These are phyloP conservation scores for Dasypus novemcinctus DNA, from an alignment of 2,113 vertebrate species.

Conservation along the genomic window DNA sequence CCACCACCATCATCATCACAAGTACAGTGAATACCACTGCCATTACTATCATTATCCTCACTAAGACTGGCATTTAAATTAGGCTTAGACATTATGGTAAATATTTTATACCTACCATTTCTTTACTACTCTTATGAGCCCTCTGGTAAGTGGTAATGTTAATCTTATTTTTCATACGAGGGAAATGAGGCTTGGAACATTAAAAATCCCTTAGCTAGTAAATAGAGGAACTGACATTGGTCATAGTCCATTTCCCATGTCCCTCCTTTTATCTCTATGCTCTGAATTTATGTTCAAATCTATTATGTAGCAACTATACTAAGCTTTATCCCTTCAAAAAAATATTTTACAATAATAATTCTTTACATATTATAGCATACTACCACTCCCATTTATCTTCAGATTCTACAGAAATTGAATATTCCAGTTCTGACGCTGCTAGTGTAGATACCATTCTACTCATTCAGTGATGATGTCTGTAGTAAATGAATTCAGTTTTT, in stretches of 20 bases:
- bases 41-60: too few relatives aligned
- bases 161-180: neutral
- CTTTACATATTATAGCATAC: neutral
- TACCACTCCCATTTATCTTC: neutral
- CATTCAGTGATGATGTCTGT: neutral
- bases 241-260: neutral
- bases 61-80: too few relatives aligned
- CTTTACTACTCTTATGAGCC: neutral
- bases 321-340: neutral
- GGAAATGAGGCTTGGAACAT: neutral
- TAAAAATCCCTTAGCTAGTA: neutral
- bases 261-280: neutral
- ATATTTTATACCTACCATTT: neutral
- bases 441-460: neutral
- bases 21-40: too few relatives aligned
- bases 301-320: neutral
- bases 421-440: neutral
- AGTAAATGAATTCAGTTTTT: neutral
- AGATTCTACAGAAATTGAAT: neutral
- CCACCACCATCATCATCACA: too few relatives aligned
- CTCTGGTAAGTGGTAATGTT: neutral
- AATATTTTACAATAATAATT: neutral
- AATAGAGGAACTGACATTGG: neutral
- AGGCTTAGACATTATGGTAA: neutral
- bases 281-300: neutral